A percentile compares a stretch with the other conserved stretches of the same genome.
Evolutionary conservation across 2,113 vertebrate species (phyloP).

Genomic region (Callithrix jacchus): DNA sequence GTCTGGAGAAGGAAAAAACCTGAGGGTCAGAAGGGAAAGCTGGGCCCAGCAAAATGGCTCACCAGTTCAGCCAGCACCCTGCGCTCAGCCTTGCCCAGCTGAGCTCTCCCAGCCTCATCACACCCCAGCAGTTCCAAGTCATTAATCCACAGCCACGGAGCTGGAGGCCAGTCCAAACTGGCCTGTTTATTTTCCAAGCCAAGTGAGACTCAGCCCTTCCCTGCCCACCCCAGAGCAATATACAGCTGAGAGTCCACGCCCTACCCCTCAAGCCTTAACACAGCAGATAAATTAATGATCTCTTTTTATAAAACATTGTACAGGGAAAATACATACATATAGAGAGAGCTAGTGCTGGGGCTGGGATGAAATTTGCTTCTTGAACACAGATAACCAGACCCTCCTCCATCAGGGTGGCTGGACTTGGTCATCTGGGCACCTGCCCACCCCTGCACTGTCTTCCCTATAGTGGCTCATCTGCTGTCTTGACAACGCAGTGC

Average conservation of each 20-base stretch:
- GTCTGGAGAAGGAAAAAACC: background rate
- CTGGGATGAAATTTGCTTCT: background rate
- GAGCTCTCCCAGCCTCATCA: background rate
- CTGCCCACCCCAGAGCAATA: background rate
- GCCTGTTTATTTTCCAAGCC: slow-evolving; percentile 59
- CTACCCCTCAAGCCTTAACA: background rate
- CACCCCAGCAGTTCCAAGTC: background rate
- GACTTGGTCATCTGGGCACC: background rate
- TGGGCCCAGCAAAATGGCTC: background rate
- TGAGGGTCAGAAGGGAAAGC: background rate
- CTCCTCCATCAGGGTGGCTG: background rate
- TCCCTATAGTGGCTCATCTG: background rate
- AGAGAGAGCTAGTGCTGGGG: background rate
- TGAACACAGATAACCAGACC: background rate
- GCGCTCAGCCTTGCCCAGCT: background rate
- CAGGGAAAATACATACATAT: slow-evolving; percentile 30
- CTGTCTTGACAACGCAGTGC: background rate
- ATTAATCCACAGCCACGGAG: background rate
- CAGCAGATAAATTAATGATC: slow-evolving; percentile 24
- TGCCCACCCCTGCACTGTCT: background rate
- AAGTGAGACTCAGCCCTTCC: slow-evolving; percentile 2
- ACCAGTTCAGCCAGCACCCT: background rate
- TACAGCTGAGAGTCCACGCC: background rate
- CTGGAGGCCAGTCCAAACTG: slow-evolving; percentile 45
- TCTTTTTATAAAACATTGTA: slow-evolving; percentile 50